These are phyloP conservation scores for Hystrix cristata DNA, from an alignment of 2,113 vertebrate genomes.

Conservation along the genomic window DNA sequence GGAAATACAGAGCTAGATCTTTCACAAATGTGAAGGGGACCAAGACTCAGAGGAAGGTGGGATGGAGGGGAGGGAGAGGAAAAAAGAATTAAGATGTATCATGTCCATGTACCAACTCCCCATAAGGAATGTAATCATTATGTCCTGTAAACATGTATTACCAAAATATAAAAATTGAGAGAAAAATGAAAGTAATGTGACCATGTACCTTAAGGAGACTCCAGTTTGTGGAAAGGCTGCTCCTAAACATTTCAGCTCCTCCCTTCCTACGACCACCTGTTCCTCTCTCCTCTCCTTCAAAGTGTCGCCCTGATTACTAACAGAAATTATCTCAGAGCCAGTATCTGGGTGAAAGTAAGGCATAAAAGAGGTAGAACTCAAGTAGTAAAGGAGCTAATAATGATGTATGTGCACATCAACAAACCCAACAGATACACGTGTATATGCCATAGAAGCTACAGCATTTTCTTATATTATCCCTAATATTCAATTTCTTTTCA, in stretches of 20 bases:
- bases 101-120: neutral
- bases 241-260: neutral
- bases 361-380: neutral
- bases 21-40: neutral
- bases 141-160: neutral
- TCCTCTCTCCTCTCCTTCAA: neutral
- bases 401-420: neutral
- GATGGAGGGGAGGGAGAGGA: neutral
- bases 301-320: neutral
- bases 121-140: too few species aligned
- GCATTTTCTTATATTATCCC: neutral
- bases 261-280: neutral
- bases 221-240: neutral
- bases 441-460: neutral
- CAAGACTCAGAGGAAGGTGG: neutral
- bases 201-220: neutral
- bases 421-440: neutral
- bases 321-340: neutral
- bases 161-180: neutral
- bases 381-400: neutral
- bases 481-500: constrained; percentile 36
- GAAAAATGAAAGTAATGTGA: neutral
- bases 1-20: neutral
- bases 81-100: neutral
- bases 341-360: neutral